Percentiles rank a stretch among this genome's conserved stretches.
phyloP scores from a whole-genome alignment of 2,113 vertebrate genomes.

The Synodontis membranacea region DNA sequence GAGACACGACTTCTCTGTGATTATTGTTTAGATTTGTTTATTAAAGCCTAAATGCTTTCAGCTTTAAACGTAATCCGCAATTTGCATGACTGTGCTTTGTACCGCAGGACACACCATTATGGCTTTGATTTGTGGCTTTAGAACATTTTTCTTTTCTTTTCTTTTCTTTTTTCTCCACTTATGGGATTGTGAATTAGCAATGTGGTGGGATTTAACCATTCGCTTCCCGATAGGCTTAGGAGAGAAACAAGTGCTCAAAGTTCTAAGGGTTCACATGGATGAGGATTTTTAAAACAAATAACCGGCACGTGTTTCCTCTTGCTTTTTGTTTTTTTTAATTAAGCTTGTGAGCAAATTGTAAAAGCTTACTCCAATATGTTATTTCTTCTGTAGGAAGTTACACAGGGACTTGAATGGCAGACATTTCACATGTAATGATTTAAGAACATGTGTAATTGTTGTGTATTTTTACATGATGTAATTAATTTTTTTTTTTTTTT shows the following conservation, averaged over 20 bases:
- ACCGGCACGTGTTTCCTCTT: neutral
- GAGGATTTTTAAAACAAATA: neutral
- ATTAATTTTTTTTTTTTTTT: no score
- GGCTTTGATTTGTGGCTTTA: constrained; percentile 30
- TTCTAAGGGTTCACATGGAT: neutral
- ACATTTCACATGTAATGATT: neutral
- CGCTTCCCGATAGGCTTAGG: neutral
- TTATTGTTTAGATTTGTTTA: constrained; percentile 37
- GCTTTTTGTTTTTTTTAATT: neutral
- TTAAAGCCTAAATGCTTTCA: constrained; percentile 28
- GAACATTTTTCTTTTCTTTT: neutral
- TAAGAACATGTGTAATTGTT: neutral
- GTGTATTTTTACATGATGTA: no score
- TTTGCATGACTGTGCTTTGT: constrained; percentile 31
- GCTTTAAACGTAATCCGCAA: constrained; percentile 29
- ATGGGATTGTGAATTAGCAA: neutral
- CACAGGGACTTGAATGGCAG: neutral
- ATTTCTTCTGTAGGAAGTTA: neutral
- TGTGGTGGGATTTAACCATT: constrained; percentile 17
- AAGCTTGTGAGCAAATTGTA: neutral
- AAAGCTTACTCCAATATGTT: neutral
- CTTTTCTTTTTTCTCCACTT: constrained; percentile 9
- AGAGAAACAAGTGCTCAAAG: neutral
- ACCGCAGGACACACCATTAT: constrained; percentile 31
- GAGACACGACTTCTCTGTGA: constrained; percentile 15